These are phyloP conservation scores for Megaceryle alcyon DNA, from an alignment of 2,797 vertebrate genomes.

Conservation along the genomic window DNA sequence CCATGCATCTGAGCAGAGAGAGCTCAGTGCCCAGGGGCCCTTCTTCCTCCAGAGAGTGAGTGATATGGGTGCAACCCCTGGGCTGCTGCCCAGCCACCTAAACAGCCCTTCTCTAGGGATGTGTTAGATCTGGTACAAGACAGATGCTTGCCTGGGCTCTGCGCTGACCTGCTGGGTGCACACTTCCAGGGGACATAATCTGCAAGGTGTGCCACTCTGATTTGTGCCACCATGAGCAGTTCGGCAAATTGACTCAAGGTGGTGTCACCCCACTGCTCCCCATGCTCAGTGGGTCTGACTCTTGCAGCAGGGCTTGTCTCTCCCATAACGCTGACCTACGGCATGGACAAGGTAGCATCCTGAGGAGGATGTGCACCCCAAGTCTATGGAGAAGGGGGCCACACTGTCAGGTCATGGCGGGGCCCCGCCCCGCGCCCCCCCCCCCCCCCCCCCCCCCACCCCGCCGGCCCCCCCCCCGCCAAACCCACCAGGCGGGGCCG, in stretches of 20 bases:
- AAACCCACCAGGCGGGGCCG: too few relatives aligned
- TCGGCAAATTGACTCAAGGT: background rate
- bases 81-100: background rate
- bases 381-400: fast-evolving
- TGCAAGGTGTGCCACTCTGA: background rate
- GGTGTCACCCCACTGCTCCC: fast-evolving
- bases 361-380: fast-evolving
- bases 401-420: background rate
- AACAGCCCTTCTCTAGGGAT: fast-evolving
- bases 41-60: background rate
- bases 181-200: background rate
- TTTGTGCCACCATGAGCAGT: background rate
- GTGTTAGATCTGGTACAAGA: background rate
- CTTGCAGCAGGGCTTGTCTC: background rate
- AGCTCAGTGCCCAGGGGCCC: background rate
- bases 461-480: too few relatives aligned
- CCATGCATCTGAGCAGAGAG: background rate
- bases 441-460: too few relatives aligned
- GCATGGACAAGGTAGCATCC: background rate
- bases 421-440: too few relatives aligned
- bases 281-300: fast-evolving
- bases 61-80: fast-evolving
- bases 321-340: fast-evolving
- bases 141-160: background rate
- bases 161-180: fast-evolving